These are phyloP conservation scores for Eristalinus aeneus DNA, from an alignment of 2,888 invertebrate genomes.

Conservation along the genomic window DNA sequence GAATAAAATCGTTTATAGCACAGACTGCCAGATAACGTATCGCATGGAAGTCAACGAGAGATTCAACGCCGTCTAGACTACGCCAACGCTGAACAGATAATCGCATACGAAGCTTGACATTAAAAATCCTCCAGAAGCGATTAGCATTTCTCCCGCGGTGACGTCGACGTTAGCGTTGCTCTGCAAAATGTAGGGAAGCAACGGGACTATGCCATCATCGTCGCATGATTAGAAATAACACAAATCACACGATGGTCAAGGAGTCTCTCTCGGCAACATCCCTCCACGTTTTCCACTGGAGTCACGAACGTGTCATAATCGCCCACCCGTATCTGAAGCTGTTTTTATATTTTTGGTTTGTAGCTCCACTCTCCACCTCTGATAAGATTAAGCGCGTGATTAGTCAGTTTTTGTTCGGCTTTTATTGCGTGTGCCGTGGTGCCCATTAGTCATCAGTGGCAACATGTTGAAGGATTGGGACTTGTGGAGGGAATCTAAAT, in stretches of 20 bases:
- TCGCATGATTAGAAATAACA: background rate
- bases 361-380: background rate
- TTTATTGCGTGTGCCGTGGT: background rate
- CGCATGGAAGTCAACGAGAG: background rate
- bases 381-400: conserved; percentile 43
- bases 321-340: conserved; percentile 7
- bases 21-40: background rate
- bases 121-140: background rate
- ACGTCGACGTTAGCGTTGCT: background rate
- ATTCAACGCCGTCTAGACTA: background rate
- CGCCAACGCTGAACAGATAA: background rate
- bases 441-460: background rate
- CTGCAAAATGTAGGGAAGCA: background rate
- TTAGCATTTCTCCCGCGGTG: background rate
- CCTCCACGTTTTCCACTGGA: background rate
- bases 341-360: background rate
- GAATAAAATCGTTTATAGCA: background rate
- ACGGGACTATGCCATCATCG: background rate
- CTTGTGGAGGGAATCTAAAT: background rate
- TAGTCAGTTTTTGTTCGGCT: background rate
- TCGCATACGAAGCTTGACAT: background rate
- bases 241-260: background rate
- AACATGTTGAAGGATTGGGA: background rate
- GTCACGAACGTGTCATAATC: conserved; percentile 36
- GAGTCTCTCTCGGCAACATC: background rate